These are phyloP conservation scores for Meriones psammophilus DNA, from an alignment of 2,797 vertebrate genomes.

Conservation along the genomic window DNA sequence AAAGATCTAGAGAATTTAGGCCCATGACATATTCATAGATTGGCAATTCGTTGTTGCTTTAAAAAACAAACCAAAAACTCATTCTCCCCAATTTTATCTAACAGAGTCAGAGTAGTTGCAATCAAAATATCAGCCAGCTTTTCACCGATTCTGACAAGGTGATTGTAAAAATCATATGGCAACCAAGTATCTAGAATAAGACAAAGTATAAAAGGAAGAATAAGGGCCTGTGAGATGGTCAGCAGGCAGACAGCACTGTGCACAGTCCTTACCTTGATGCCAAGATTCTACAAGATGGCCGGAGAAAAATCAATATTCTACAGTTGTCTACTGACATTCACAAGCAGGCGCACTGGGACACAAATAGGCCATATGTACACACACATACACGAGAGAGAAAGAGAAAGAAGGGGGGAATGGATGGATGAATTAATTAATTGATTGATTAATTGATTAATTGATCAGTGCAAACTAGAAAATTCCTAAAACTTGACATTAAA, in stretches of 20 bases:
- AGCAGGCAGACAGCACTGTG: background rate
- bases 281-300: background rate
- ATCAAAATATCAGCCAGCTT: background rate
- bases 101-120: background rate
- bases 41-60: background rate
- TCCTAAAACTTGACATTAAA: too few species aligned
- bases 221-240: background rate
- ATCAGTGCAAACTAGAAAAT: too few species aligned
- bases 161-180: background rate
- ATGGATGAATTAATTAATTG: too few species aligned
- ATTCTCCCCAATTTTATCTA: slow-evolving; percentile 15
- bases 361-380: too few species aligned
- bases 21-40: background rate
- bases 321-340: background rate
- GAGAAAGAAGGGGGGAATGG: too few species aligned
- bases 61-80: too few species aligned
- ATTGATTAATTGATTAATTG: too few species aligned
- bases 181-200: slow-evolving; percentile 17
- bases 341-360: too few species aligned
- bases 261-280: background rate
- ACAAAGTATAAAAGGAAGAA: background rate
- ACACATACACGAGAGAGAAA: background rate
- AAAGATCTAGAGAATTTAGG: background rate
- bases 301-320: background rate
- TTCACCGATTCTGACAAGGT: slow-evolving; percentile 12